Evolutionary conservation across 2,797 vertebrate genomes (phyloP), one percentile per base, ranked within the genome.

Genomic region (Bufotes viridis): DNA sequence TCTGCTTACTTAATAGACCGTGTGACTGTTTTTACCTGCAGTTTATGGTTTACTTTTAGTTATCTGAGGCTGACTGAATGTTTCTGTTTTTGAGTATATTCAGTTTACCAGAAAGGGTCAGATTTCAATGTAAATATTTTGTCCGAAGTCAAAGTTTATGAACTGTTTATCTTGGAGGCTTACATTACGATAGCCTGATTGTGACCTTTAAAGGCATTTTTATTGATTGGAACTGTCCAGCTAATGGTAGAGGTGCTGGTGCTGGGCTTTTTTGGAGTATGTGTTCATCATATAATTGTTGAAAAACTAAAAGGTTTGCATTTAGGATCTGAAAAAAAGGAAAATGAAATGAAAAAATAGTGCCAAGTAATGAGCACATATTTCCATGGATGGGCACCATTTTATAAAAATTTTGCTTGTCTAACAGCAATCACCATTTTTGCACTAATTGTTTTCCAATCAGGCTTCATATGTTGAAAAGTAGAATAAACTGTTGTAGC

Each of bases 141-240:
- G 78, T 75, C 78, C 78, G 29, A 67, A 85, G 83, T 72, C 57
- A 63, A n/a, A 85, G 87, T 81, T 89, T 88, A 70, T 84, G 34
- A 78, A 72, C 63, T 88, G 74, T 90, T 92, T 88, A 67, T 78
- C 79, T 82, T 5, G 82, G 12, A 22, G 61, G 51, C 15, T 87
- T 87, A 67, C 76, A 84, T 83, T 91, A 78, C 26, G 67, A 13
- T 87, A 82, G 49, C 24, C 60, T 6, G 76, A 5, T 29, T 70
- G 63, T 88, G 90, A 61, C 61, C 42, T n/a, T 88, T 84, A 84
- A 92, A 72, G 84, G 34, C 90, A 51, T 82, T 80, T 84, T 83
- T 87, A 42, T 84, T 88, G 70, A 60, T 80, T 82, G 1, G 85
- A 88, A 78, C 83, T 87, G 53, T 84, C 80, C 20, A 58, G 34